Base-by-base conservation (phyloP, 1,140 invertebrate genomes). In the Caenorhabditis remanei region DNA sequence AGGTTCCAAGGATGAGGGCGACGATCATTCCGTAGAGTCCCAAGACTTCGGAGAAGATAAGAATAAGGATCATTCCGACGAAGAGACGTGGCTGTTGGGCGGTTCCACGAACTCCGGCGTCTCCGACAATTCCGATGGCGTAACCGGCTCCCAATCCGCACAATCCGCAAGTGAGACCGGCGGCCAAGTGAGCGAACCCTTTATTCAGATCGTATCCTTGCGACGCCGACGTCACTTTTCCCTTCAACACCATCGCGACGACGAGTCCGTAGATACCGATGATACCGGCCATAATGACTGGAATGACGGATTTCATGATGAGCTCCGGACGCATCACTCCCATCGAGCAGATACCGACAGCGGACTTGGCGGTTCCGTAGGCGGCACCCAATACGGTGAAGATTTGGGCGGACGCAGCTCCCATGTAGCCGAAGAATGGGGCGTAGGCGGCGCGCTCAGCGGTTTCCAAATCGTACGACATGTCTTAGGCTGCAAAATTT, bases 241-340 rank as follows among this genome's bases (percentile, higher is more conserved):
- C 92, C 88, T 92, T 92, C 14, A 92, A 85, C 14, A 92, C 91
- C 91, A 92, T 92, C 19, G 91, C 91, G 11, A 92, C 91, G 84
- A 92, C 91, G 3, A 92, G 89, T 67, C 91, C 91, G 89, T 92
- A 92, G 89, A 92, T 92, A 89, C 91, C 91, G 50, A 92, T 92
- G 86, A 92, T 92, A 92, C 91, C 92, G 11, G 89, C 63, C 94
- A 99, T 97, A 94, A 99, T 99, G 97, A 98, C 98, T 93, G 98
- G 98, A 97, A 99, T 99, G 94, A 99, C 97, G 97, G 98, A 95
- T 94, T 99, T 99, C 97, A 99, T 99, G 94, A 99, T 99, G 92
- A 99, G 94, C 94, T 99, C 98, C 86, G 98, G 98, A 94, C 98
- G 94, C 98, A 99, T 99, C 90, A 99, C 98, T 90, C 98, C 97